Evolutionary conservation across 2,797 vertebrate species (phyloP).

Genomic region (Lophius americanus): DNA sequence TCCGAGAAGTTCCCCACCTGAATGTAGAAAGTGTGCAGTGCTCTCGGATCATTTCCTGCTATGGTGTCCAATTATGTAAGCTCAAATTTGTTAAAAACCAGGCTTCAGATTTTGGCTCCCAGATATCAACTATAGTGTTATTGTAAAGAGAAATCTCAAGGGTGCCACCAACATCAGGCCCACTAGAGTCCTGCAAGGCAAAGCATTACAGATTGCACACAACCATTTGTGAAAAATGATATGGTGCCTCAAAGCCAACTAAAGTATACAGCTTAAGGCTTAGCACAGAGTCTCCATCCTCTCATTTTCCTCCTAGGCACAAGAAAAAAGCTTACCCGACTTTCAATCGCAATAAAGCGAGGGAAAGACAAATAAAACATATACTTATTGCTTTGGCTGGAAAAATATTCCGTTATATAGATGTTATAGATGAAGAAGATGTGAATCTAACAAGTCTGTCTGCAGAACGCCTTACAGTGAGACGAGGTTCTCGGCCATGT

Average conservation of each 20-base stretch:
- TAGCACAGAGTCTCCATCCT: constrained; percentile 1
- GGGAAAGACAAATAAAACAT: constrained; percentile 39
- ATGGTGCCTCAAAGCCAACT: background rate
- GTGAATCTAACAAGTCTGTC: constrained; percentile 23
- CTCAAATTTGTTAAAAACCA: background rate
- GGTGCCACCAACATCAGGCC: constrained; percentile 8
- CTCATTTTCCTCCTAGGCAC: constrained; percentile 25
- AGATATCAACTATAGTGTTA: background rate
- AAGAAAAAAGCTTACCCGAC: background rate
- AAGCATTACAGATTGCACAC: constrained; percentile 28
- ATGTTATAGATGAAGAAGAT: no score
- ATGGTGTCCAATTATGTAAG: no score
- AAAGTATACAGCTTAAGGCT: background rate
- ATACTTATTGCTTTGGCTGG: constrained; percentile 26
- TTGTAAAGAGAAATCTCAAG: constrained; percentile 10
- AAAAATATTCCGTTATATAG: constrained; percentile 16
- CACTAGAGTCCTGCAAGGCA: constrained; percentile 58
- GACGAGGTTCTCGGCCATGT: constrained; percentile 81
- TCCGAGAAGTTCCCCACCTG: background rate
- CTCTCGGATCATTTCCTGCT: background rate
- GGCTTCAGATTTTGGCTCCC: background rate
- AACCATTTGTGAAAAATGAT: background rate
- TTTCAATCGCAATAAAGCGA: background rate
- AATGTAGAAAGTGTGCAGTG: background rate
- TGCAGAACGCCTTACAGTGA: constrained; percentile 40